phyloP scores from a whole-genome alignment of 1,140 invertebrate genomes.

The Rhopalosiphum maidis region DNA sequence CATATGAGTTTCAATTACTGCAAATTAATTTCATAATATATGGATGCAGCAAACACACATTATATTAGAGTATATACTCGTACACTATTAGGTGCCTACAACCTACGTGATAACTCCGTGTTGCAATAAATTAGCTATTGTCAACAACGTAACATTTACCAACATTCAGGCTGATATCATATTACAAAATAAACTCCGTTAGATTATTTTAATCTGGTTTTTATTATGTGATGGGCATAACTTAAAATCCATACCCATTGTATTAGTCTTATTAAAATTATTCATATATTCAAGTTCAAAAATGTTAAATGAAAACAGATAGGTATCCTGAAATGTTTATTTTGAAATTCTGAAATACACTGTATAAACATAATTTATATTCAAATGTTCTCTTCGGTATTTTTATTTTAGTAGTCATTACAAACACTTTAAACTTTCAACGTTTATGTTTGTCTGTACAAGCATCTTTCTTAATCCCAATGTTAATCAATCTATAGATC shows the following conservation, averaged over 20 bases:
- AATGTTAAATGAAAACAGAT: slow-evolving; percentile 4
- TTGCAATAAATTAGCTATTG: not conserved
- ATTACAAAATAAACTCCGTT: not conserved
- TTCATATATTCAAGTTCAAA: not conserved
- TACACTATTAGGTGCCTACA: not conserved
- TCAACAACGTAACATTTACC: not conserved
- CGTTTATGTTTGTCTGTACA: not conserved
- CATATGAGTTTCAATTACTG: not conserved
- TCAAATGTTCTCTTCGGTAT: not conserved
- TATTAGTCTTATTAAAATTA: not conserved
- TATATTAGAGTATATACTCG: too few relatives aligned
- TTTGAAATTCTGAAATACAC: not conserved
- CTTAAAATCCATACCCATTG: not conserved
- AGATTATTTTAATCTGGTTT: not conserved
- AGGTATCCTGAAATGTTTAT: not conserved
- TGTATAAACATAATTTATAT: not conserved
- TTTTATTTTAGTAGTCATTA: not conserved
- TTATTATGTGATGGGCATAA: not conserved
- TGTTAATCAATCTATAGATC: not conserved
- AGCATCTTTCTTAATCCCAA: too few relatives aligned
- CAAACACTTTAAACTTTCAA: not conserved
- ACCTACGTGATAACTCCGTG: not conserved
- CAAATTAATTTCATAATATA: not conserved
- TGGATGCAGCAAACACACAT: not conserved
- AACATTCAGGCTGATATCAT: not conserved